Evolutionary conservation across 1,140 invertebrate species (phyloP), one percentile per base, ranked within the genome.

Genomic region (Caerostris extrusa): DNA sequence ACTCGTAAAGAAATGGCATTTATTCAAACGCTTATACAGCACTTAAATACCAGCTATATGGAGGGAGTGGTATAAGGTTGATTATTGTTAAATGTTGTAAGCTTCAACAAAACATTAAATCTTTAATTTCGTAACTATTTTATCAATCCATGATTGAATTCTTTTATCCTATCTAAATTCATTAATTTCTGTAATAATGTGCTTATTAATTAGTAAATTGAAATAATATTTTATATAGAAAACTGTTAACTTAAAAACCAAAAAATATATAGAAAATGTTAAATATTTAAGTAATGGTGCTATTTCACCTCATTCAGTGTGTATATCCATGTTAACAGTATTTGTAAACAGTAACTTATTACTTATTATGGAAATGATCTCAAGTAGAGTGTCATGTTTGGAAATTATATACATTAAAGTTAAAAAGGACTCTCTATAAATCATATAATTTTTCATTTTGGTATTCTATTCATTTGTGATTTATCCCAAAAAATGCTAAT

Each of bases 1-100:
- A 98, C 99, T 61, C 97, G 99, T 82, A 99, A 99, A 96, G 99
- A 99, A 96, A 99, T 99, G 99, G 98, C 98, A 94, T 99, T 99
- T 96, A 98, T 99, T 96, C 97, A 98, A 95, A 98, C 98, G 93
- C 97, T 99, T 55, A 99, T 99, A 95, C 98, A 98, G 95, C 97
- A 98, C 96, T 97, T 99, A 95, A 98, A 99, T 95, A 99, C 99
- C 8, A 96, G 96, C 91, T 97, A 97, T 95, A 97, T 97, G 96
- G 97, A 97, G 95, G 97, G 97, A 6, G 96, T 97, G 57, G 95
- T 96, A 34, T 96, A 90, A 94, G 19, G 53, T 81, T n/a, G 56
- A 5, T 19, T 58, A 17, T 57, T 60, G n/a, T 19, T 69, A 56
- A 88, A 88, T 57, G 57, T 3, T 50, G 5, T 19, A 58, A 19